Percentiles rank a stretch among this genome's conserved stretches.
phyloP scores from a whole-genome alignment of 2,888 invertebrate species.

The Pogonocherus hispidulus region DNA sequence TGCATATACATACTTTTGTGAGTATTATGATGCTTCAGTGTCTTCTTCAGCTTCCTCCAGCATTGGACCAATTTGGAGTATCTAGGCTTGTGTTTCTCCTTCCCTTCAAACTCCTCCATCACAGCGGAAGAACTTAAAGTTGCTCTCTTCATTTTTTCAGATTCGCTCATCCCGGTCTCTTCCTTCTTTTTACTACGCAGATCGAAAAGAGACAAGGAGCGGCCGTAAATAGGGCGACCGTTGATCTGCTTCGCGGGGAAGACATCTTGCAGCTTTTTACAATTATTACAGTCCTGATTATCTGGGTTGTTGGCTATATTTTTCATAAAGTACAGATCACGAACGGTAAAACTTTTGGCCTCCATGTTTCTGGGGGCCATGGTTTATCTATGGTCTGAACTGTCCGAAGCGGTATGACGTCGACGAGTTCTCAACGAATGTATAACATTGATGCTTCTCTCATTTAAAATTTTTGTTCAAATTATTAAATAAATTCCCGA shows the following conservation, averaged over 20 bases:
- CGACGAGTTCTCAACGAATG: no score
- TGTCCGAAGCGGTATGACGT: no score
- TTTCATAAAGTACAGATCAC: conserved; percentile 45
- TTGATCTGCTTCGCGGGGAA: conserved; percentile 41
- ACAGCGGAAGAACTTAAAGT: conserved; percentile 45
- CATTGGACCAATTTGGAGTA: conserved; percentile 54
- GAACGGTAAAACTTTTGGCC: conserved; percentile 41
- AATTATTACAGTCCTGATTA: conserved; percentile 41
- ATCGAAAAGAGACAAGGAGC: conserved; percentile 61
- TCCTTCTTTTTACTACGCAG: conserved; percentile 44
- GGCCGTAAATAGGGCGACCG: conserved; percentile 47
- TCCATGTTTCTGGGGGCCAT: conserved; percentile 51
- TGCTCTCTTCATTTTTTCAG: conserved; percentile 36
- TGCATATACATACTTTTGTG: conserved; percentile 40
- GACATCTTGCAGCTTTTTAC: conserved; percentile 38
- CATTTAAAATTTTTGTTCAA: no score
- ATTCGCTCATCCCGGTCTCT: conserved; percentile 37
- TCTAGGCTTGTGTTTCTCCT: conserved; percentile 20
- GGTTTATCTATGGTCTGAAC: no score
- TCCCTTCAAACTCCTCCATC: conserved; percentile 29
- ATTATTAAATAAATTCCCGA: no score
- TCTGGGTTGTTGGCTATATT: conserved; percentile 46
- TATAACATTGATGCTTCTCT: no score
- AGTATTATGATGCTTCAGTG: conserved; percentile 52
- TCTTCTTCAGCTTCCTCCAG: conserved; percentile 60